These are phyloP conservation scores for Caenorhabditis panamensis DNA, from an alignment of 2,888 invertebrate genomes.

Conservation along the genomic window DNA sequence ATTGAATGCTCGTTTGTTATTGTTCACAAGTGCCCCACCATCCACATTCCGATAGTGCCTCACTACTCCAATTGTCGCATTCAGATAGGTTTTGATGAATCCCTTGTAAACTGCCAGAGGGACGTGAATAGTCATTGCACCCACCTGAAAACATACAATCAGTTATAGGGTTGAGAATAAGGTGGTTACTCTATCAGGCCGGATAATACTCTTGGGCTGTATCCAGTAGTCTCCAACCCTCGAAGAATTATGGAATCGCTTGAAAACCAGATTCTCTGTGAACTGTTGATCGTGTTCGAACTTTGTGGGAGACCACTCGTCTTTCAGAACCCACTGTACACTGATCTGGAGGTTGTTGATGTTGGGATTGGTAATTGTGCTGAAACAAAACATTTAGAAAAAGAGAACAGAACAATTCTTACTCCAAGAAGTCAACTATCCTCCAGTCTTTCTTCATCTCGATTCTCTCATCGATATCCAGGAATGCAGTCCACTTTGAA, in stretches of 20 bases:
- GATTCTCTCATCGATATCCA: slow-evolving; percentile 57
- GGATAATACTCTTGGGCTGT: slow-evolving; percentile 49
- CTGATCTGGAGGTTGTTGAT: slow-evolving; percentile 32
- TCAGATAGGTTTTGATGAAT: slow-evolving; percentile 6
- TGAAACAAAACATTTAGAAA: slow-evolving; percentile 1
- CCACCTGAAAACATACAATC: slow-evolving; percentile 26
- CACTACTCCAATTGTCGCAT: slow-evolving; percentile 36
- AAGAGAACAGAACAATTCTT: not conserved
- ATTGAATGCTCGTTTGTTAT: slow-evolving; percentile 15
- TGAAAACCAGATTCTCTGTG: slow-evolving; percentile 20
- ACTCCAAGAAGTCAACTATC: slow-evolving; percentile 24
- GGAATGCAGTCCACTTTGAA: slow-evolving; percentile 53
- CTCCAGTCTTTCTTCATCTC: slow-evolving; percentile 42
- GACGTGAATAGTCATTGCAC: slow-evolving; percentile 40
- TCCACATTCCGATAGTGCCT: slow-evolving; percentile 37
- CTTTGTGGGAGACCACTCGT: slow-evolving; percentile 13
- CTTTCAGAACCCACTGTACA: slow-evolving; percentile 48
- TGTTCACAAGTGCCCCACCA: slow-evolving; percentile 11
- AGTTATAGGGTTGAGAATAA: not conserved
- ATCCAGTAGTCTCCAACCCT: slow-evolving; percentile 21
- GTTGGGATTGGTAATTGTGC: slow-evolving; percentile 29
- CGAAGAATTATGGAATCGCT: slow-evolving; percentile 38
- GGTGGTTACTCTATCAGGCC: slow-evolving; percentile 37
- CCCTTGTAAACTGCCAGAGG: slow-evolving; percentile 29
- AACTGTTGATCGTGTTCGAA: slow-evolving; percentile 37